Conservation (phyloP, 2,797 vertebrate genomes). For the Leucoraja ocellata region DNA sequence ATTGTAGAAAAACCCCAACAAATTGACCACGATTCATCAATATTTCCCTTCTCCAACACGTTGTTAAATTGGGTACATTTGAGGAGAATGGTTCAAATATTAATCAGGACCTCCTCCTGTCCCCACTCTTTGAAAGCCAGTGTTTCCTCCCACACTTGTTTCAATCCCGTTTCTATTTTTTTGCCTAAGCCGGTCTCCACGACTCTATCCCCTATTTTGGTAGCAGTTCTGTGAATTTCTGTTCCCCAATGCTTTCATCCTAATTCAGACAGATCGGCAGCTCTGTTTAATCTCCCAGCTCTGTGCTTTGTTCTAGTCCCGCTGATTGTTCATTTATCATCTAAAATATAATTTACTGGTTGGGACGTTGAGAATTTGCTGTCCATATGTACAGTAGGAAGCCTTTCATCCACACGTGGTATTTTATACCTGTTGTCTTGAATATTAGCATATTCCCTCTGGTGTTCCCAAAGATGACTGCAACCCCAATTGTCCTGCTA, state of each 20-base stretch:
- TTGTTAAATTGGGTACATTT: not conserved
- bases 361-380: not conserved
- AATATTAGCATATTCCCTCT: not conserved
- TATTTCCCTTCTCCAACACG: not conserved
- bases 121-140: not conserved
- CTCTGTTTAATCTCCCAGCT: not conserved
- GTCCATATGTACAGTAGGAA: not conserved
- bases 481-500: not conserved
- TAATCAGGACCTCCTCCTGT: not conserved
- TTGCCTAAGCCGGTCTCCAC: not conserved
- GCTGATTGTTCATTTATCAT: not conserved
- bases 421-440: not conserved
- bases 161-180: not conserved
- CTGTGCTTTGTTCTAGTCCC: not conserved
- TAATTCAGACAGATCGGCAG: not conserved
- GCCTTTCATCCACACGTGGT: not conserved
- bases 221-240: not conserved
- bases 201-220: not conserved
- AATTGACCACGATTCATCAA: too few relatives aligned
- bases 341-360: not conserved
- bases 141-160: not conserved
- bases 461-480: not conserved
- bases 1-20: too few relatives aligned
- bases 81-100: not conserved
- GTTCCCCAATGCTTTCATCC: not conserved